Evolutionary conservation across 2,888 invertebrate species (phyloP).

Genomic region (Tenthredo amoena): DNA sequence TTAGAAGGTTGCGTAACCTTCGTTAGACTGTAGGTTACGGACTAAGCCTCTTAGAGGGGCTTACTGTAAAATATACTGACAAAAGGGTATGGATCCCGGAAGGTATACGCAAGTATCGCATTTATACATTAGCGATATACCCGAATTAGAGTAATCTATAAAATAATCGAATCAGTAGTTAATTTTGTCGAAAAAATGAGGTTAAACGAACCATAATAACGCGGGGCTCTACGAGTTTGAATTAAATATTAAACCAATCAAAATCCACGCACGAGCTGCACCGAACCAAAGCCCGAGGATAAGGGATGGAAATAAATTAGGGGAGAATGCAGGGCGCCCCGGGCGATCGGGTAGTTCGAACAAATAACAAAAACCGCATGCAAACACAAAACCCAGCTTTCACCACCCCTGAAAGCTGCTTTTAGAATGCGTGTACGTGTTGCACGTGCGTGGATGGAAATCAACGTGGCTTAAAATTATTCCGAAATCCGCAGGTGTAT

Average conservation of each 20-base stretch:
- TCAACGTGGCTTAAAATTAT: neutral
- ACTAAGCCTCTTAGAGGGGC: slow-evolving; percentile 4
- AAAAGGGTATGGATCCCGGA: slow-evolving; percentile 21
- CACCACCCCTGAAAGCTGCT: slow-evolving; percentile 31
- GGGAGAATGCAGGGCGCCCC: slow-evolving; percentile 59
- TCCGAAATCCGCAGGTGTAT: neutral
- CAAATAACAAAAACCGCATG: slow-evolving; percentile 59
- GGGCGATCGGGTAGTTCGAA: slow-evolving; percentile 56
- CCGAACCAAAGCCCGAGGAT: slow-evolving; percentile 45
- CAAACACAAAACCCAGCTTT: slow-evolving; percentile 44
- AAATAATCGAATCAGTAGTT: neutral
- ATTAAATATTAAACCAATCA: slow-evolving; percentile 44
- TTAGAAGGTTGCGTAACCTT: slow-evolving; percentile 2
- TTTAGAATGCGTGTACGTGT: slow-evolving; percentile 22
- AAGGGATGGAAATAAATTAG: slow-evolving; percentile 59
- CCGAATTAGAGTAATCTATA: neutral
- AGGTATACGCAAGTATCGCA: neutral
- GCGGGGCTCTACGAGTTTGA: neutral
- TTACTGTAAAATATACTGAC: slow-evolving; percentile 20
- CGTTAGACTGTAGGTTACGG: slow-evolving; percentile 4
- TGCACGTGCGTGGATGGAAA: neutral
- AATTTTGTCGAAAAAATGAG: neutral
- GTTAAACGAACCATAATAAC: neutral
- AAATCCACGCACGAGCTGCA: slow-evolving; percentile 22
- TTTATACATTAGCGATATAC: neutral